Conservation (phyloP, 1,140 invertebrate species). For the Drosophila sproati region DNA sequence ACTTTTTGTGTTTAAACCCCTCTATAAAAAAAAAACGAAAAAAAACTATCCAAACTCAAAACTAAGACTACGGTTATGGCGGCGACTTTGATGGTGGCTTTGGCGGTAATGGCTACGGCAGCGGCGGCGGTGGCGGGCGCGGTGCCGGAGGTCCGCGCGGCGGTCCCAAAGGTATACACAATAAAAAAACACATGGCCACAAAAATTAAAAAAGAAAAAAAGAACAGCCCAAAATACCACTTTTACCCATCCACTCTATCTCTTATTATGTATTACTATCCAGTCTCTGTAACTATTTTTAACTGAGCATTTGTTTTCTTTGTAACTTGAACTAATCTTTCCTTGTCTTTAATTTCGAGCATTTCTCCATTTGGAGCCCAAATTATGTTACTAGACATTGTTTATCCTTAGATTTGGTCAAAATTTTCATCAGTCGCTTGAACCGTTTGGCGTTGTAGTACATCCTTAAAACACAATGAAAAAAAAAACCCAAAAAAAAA, state of each 20-base stretch:
- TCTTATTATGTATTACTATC: slow-evolving; percentile 40
- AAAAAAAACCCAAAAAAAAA: background rate
- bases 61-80: slow-evolving; percentile 81
- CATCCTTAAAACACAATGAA: slow-evolving; percentile 13
- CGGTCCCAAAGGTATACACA: slow-evolving; percentile 82
- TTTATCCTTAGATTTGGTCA: slow-evolving; percentile 75
- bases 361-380: slow-evolving; percentile 50
- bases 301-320: slow-evolving; percentile 40
- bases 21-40: slow-evolving; percentile 21
- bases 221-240: slow-evolving; percentile 24
- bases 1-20: slow-evolving; percentile 51
- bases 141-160: slow-evolving; percentile 70
- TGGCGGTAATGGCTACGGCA: slow-evolving; percentile 62
- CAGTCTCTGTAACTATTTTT: slow-evolving; percentile 28
- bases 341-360: slow-evolving; percentile 44
- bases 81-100: slow-evolving; percentile 83
- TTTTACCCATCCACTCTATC: slow-evolving; percentile 15
- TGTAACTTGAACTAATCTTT: slow-evolving; percentile 51
- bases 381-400: slow-evolving; percentile 56
- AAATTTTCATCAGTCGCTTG: slow-evolving; percentile 67
- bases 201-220: background rate
- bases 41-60: slow-evolving; percentile 11
- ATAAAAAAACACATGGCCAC: slow-evolving; percentile 38
- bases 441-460: slow-evolving; percentile 68
- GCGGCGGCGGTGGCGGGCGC: slow-evolving; percentile 75